These are phyloP conservation scores for Cephus pygmeus DNA, from an alignment of 2,888 invertebrate species.

Conservation along the genomic window DNA sequence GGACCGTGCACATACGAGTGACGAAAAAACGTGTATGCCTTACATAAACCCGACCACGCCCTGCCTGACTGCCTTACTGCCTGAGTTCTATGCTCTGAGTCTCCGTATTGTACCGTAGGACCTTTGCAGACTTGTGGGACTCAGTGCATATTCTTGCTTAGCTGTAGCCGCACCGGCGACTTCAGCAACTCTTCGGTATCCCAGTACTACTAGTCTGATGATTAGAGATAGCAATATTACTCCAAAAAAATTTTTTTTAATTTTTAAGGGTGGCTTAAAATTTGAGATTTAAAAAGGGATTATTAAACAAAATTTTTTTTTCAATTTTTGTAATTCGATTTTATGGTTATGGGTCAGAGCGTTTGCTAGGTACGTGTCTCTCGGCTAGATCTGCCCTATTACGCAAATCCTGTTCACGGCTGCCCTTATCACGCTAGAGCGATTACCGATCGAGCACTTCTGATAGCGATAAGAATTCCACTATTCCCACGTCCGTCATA, in stretches of 20 bases:
- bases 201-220: neutral
- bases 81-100: neutral
- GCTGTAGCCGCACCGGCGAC: neutral
- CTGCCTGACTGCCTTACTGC: conserved; percentile 45
- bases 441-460: neutral
- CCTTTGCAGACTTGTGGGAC: neutral
- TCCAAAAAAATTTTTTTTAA: too few relatives aligned
- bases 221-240: too few relatives aligned
- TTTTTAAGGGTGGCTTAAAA: too few relatives aligned
- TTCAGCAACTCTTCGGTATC: neutral
- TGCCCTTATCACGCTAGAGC: neutral
- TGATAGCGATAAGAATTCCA: neutral
- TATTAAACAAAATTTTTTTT: neutral
- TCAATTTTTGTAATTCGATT: neutral
- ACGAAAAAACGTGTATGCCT: conserved; percentile 60
- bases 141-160: neutral
- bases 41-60: conserved; percentile 65
- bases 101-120: neutral
- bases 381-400: neutral
- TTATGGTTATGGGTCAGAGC: neutral
- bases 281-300: neutral
- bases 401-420: neutral
- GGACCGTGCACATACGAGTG: conserved; percentile 41
- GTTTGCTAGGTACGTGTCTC: neutral
- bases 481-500: neutral